Evolutionary conservation across 2,113 vertebrate species (phyloP).

Genomic region (Machaerirhynchus nigripectus): DNA sequence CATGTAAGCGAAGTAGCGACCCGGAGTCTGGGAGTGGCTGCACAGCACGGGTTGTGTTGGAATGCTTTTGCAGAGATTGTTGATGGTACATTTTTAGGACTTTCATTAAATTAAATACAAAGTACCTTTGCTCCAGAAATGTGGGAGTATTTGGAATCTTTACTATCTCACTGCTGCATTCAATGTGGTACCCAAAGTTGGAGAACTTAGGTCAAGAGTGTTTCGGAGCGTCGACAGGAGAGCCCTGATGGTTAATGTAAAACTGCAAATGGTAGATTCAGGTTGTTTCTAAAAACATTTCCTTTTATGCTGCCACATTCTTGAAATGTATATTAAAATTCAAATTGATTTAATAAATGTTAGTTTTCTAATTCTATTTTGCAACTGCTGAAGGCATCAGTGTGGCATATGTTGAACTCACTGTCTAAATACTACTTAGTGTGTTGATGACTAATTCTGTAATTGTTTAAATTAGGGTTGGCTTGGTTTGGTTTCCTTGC

Average conservation of each 20-base stretch:
- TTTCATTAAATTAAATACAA: slow-evolving; percentile 49
- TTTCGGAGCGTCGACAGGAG: slow-evolving; percentile 75
- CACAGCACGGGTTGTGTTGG: slow-evolving; percentile 2
- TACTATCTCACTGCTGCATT: slow-evolving; percentile 20
- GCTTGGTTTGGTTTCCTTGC: slow-evolving; percentile 47
- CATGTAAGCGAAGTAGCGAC: slow-evolving; percentile 44
- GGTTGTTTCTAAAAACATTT: slow-evolving; percentile 83
- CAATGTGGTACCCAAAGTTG: neutral
- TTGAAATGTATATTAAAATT: slow-evolving; percentile 89
- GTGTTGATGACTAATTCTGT: slow-evolving; percentile 24
- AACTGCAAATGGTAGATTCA: slow-evolving; percentile 78
- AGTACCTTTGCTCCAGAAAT: slow-evolving; percentile 38
- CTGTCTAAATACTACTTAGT: slow-evolving; percentile 51
- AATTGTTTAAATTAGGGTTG: slow-evolving; percentile 58
- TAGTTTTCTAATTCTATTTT: slow-evolving; percentile 96
- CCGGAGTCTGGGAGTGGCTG: neutral
- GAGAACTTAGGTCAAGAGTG: slow-evolving; percentile 60
- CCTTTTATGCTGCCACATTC: slow-evolving; percentile 88
- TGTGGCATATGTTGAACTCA: slow-evolving; percentile 62
- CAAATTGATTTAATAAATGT: slow-evolving; percentile 93
- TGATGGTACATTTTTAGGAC: slow-evolving; percentile 62
- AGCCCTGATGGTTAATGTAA: slow-evolving; percentile 80
- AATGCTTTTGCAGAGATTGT: slow-evolving; percentile 59
- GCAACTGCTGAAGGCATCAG: slow-evolving; percentile 71
- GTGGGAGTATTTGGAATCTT: slow-evolving; percentile 28